Conservation (phyloP, 2,797 vertebrate genomes). For the Chaenodraco wilsoni region DNA sequence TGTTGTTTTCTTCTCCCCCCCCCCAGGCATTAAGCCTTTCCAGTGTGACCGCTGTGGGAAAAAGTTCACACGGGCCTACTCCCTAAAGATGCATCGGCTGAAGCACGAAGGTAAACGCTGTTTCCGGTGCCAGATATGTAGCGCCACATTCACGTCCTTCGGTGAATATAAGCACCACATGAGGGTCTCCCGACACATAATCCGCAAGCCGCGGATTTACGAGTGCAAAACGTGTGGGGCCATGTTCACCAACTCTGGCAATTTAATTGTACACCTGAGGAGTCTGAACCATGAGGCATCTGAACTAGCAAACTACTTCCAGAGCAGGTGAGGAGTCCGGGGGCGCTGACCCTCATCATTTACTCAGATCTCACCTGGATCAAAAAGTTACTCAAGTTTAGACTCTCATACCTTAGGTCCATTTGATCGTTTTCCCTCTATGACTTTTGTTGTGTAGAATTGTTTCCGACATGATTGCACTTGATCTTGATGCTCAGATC, state of each 20-base stretch:
- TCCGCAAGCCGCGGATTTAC: constrained; percentile 99
- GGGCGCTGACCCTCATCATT: constrained; percentile 75
- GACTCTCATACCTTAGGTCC: constrained; percentile 57
- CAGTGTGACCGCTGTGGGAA: constrained; percentile 99
- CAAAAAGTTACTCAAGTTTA: constrained; percentile 55
- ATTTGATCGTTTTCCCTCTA: constrained; percentile 44
- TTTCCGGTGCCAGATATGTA: constrained; percentile 99
- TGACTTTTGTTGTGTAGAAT: constrained; percentile 49
- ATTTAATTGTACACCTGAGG: constrained; percentile 99
- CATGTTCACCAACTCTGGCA: constrained; percentile 99
- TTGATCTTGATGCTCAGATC: constrained; percentile 46
- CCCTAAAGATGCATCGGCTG: constrained; percentile 99
- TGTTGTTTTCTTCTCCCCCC: constrained; percentile 12
- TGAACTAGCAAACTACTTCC: constrained; percentile 99
- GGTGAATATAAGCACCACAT: constrained; percentile 99
- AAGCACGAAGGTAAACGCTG: constrained; percentile 99
- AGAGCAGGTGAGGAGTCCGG: constrained; percentile 99
- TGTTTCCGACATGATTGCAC: constrained; percentile 42
- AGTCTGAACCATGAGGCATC: constrained; percentile 99
- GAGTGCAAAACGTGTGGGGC: constrained; percentile 99
- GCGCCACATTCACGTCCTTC: constrained; percentile 99
- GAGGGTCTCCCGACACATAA: constrained; percentile 99
- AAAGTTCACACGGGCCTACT: constrained; percentile 99
- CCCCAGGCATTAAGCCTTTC: constrained; percentile 99
- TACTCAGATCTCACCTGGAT: constrained; percentile 77